Percentiles rank a stretch among this genome's conserved stretches.
Evolutionary conservation across 2,888 invertebrate species (phyloP).

Genomic region (Rugalucina vietnamica): DNA sequence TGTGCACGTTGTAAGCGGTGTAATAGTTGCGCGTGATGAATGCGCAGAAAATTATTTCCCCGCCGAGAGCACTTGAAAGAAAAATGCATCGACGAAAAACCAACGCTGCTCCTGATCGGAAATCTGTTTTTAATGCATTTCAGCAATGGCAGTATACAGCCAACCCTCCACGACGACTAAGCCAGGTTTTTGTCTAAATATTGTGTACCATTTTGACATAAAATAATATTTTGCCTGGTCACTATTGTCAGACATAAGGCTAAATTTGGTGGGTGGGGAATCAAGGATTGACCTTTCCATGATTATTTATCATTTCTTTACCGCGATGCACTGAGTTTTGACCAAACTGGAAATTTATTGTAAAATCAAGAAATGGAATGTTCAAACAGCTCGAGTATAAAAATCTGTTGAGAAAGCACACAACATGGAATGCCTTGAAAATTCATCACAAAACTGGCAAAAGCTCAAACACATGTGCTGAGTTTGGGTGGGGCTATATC

Average conservation of each 20-base stretch:
- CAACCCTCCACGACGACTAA: conserved; percentile 69
- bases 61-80: conserved; percentile 58
- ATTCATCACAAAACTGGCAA: no score
- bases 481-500: no score
- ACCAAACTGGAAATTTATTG: no score
- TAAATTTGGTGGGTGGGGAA: background rate
- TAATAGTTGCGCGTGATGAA: conserved; percentile 52
- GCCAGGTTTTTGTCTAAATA: conserved; percentile 66
- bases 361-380: no score
- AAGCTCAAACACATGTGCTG: no score
- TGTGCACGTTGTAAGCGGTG: conserved; percentile 36
- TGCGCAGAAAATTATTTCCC: conserved; percentile 73
- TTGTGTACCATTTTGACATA: background rate
- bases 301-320: no score
- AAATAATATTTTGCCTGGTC: background rate
- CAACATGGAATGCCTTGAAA: no score
- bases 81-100: conserved; percentile 67
- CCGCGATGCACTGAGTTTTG: no score
- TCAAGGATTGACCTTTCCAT: background rate
- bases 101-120: conserved; percentile 61
- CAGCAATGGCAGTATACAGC: conserved; percentile 77
- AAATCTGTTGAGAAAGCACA: no score
- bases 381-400: no score
- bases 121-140: conserved; percentile 70
- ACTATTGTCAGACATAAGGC: background rate